These are phyloP conservation scores for Drosophila pseudoananassae DNA, from an alignment of 1,140 invertebrate genomes.

Conservation along the genomic window DNA sequence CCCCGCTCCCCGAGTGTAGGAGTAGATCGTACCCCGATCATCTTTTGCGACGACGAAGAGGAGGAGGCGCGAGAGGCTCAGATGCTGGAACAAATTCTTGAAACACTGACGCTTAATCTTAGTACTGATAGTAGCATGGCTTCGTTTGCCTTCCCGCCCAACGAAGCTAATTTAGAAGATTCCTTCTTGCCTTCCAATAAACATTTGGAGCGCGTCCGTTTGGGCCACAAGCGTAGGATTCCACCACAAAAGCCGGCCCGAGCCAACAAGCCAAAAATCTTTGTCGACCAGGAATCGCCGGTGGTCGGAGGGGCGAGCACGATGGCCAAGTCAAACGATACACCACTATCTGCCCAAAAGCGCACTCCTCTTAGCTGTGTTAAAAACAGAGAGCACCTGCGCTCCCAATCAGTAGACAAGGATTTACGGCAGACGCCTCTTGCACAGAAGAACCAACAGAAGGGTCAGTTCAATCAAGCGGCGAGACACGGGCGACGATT, in stretches of 20 bases:
- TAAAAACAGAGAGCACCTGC: constrained; percentile 63
- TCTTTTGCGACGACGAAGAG: constrained; percentile 80
- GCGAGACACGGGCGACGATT: constrained; percentile 27
- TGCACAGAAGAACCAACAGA: constrained; percentile 47
- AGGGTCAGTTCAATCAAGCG: constrained; percentile 62
- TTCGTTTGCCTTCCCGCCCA: constrained; percentile 46
- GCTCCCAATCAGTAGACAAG: constrained; percentile 65
- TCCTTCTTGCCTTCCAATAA: constrained; percentile 53
- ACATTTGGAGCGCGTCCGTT: constrained; percentile 73
- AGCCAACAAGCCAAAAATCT: constrained; percentile 62
- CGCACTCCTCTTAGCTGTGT: constrained; percentile 74
- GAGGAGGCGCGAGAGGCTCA: constrained; percentile 62
- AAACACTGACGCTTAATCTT: constrained; percentile 71
- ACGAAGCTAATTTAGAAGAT: constrained; percentile 36
- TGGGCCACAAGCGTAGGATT: constrained; percentile 62
- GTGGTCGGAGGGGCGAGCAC: neutral
- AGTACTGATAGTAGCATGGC: constrained; percentile 67
- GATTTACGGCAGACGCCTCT: constrained; percentile 50
- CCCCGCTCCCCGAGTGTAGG: constrained; percentile 84
- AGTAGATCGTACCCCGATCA: constrained; percentile 84
- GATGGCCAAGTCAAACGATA: constrained; percentile 14
- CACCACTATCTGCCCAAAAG: constrained; percentile 36
- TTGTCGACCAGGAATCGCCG: constrained; percentile 56
- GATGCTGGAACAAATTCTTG: constrained; percentile 74
- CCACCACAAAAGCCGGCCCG: constrained; percentile 58